phyloP scores from a whole-genome alignment of 1,140 invertebrate genomes.

The Epicauta chinensis region DNA sequence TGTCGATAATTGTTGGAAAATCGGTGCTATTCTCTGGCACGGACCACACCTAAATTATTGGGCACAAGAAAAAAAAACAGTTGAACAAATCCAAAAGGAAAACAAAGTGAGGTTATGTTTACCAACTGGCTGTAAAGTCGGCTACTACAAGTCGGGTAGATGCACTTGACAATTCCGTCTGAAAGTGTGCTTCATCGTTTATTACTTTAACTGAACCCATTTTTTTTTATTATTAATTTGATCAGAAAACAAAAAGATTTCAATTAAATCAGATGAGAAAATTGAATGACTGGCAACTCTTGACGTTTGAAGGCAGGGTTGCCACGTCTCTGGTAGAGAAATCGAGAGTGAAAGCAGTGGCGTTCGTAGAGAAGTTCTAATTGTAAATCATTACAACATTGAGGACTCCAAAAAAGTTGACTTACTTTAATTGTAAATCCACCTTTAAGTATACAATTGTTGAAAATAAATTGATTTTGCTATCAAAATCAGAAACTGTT shows the following conservation, averaged over 20 bases:
- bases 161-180: conserved; percentile 70
- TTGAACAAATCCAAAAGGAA: neutral
- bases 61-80: conserved; percentile 1
- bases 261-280: too few species aligned
- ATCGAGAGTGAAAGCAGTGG: too few species aligned
- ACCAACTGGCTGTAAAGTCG: conserved; percentile 90
- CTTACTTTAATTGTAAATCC: too few species aligned
- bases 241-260: too few species aligned
- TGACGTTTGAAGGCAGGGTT: conserved; percentile 4
- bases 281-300: conserved; percentile 8
- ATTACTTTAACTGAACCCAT: conserved; percentile 47
- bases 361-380: too few species aligned
- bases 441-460: too few species aligned
- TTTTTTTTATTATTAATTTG: conserved; percentile 2
- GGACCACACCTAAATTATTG: conserved; percentile 77
- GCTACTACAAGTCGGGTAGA: conserved; percentile 87
- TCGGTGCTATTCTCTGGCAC: conserved; percentile 85
- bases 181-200: conserved; percentile 73
- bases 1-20: conserved; percentile 77
- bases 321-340: too few species aligned
- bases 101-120: conserved; percentile 31
- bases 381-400: too few species aligned
- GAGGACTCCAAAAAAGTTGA: too few species aligned
- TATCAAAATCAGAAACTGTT: too few species aligned
- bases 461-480: too few species aligned